phyloP scores from a whole-genome alignment of 2,797 vertebrate genomes.

The Mastacembelus armatus region DNA sequence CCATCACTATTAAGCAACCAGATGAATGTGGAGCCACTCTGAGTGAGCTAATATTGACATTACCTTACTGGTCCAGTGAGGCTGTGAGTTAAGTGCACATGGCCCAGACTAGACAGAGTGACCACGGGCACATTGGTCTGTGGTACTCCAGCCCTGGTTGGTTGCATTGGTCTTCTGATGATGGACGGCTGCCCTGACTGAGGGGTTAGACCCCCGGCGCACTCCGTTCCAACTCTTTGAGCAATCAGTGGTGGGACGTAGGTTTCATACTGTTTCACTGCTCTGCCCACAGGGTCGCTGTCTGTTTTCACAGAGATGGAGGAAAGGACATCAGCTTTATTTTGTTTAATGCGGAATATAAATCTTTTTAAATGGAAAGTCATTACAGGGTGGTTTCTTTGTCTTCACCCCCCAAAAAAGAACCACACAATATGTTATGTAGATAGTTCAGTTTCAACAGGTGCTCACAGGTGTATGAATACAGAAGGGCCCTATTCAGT shows the following conservation, averaged over 20 bases:
- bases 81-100: constrained; percentile 57
- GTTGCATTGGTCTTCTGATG: constrained; percentile 62
- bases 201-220: constrained; percentile 39
- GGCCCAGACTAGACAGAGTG: constrained; percentile 56
- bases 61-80: constrained; percentile 65
- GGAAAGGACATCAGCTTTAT: constrained; percentile 21
- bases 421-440: constrained; percentile 2
- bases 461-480: constrained; percentile 48
- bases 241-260: constrained; percentile 53
- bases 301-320: constrained; percentile 37
- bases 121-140: constrained; percentile 45
- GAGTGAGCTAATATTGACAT: constrained; percentile 75
- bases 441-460: constrained; percentile 25
- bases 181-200: constrained; percentile 60
- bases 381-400: constrained; percentile 18
- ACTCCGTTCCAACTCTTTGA: constrained; percentile 53
- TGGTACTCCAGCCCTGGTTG: constrained; percentile 45
- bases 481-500: constrained; percentile 51
- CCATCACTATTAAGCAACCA: constrained; percentile 50
- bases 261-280: constrained; percentile 5
- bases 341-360: constrained; percentile 4
- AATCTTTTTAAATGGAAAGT: neutral
- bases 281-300: neutral
- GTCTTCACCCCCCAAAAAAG: constrained; percentile 15
- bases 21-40: constrained; percentile 53